Base-by-base conservation (phyloP, 2,888 invertebrate genomes). In the Pinctada fucata region DNA sequence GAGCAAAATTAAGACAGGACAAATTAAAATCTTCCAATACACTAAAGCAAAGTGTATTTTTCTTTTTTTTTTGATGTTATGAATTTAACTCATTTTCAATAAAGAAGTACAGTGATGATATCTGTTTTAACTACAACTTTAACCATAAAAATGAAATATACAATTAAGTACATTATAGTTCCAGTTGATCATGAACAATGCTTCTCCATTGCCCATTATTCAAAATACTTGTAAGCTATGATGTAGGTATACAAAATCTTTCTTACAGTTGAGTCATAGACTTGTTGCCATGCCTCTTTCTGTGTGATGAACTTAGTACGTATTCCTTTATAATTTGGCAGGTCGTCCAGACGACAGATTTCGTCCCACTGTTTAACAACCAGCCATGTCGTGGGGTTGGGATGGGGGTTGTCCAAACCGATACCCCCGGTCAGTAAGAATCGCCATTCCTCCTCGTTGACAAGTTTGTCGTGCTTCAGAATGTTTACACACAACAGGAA, bases 351-450 rank as follows among this genome's bases (percentile, higher is more conserved):
- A 47, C 93, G 88, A 80, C 92, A 93, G 6, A 93, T 79, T 83
- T 93, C 93, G 83, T 93, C 97, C 96, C 75, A 93, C 85, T 96
- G 95, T 79, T 95, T 95, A 0, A 93, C 93, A 0, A 97, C 95
- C 48, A 98, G 94, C 97, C 97, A 98, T 63, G 94, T 94, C 0
- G 95, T 94, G 0, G 97, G 97, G 93, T 97, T 97, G 76, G 93
- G 91, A 84, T 95, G 91, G 0, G 95, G 95, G 93, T 96, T 96
- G 84, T 96, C 96, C 72, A 96, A 93, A 13, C 95, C 95, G 67
- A 96, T 95, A 65, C 97, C 97, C 50, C 97, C 97, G 0, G 97
- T 97, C 84, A 98, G 91, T 45, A 98, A 93, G 92, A 97, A 98
- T 94, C 96, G 94, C 95, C 97, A 97, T 90, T 97, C 95, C 0